Percentiles rank a stretch among this genome's conserved stretches.
These are phyloP conservation scores for Tetragnatha montana DNA, from an alignment of 2,888 invertebrate species.

Conservation along the genomic window DNA sequence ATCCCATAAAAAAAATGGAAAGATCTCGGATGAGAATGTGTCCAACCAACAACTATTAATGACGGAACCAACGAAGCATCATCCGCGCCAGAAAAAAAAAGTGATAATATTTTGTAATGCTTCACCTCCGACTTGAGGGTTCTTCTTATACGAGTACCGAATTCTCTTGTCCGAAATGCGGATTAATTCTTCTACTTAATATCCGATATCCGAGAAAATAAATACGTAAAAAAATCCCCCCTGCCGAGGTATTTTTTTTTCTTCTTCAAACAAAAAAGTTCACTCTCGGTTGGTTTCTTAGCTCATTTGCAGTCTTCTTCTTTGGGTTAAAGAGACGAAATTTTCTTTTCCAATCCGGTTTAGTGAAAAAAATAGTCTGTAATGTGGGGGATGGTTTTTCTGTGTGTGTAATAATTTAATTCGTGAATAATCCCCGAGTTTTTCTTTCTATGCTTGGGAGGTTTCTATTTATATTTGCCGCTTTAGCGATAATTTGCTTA, in stretches of 20 bases:
- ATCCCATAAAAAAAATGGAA: conserved; percentile 32
- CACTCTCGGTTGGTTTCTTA: conserved; percentile 58
- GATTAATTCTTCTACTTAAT: conserved; percentile 69
- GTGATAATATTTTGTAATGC: conserved; percentile 67
- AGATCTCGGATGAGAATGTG: conserved; percentile 6
- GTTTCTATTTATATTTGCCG: conserved; percentile 53
- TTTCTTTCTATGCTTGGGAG: conserved; percentile 27
- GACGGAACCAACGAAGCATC: conserved; percentile 58
- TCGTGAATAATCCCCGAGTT: conserved; percentile 57
- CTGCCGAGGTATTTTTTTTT: background rate
- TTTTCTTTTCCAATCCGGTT: conserved; percentile 39
- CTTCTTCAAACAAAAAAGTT: conserved; percentile 56
- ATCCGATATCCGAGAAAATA: conserved; percentile 67
- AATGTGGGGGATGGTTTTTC: conserved; percentile 53
- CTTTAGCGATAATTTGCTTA: conserved; percentile 54
- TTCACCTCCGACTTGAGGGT: conserved; percentile 59
- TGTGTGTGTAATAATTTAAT: conserved; percentile 69
- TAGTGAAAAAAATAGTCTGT: conserved; percentile 11
- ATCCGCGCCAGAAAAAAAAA: conserved; percentile 33
- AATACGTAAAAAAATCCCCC: conserved; percentile 32
- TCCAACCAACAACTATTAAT: conserved; percentile 61
- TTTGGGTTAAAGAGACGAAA: conserved; percentile 66
- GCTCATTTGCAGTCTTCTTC: conserved; percentile 64
- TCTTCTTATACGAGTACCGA: conserved; percentile 28
- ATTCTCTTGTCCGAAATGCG: conserved; percentile 61